Evolutionary conservation across 2,888 invertebrate genomes (phyloP).

Genomic region (Amaurobius ferox): DNA sequence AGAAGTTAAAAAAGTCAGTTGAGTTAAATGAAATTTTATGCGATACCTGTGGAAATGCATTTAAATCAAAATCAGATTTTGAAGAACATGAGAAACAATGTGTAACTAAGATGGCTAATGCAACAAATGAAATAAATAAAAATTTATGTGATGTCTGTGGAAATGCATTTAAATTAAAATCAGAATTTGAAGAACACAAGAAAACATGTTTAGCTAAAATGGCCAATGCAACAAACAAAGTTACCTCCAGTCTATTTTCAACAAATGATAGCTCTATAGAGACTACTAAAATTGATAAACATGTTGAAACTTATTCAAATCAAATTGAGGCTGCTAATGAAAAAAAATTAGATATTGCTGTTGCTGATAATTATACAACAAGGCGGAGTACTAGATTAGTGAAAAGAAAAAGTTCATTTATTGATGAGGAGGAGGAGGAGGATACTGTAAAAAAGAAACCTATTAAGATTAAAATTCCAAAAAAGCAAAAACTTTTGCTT

Average conservation of each 20-base stretch:
- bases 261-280: not conserved
- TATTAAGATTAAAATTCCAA: conserved; percentile 19
- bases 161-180: conserved; percentile 13
- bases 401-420: conserved; percentile 27
- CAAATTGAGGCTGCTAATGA: not conserved
- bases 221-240: not conserved
- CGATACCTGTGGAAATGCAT: conserved; percentile 29
- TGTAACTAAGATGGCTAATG: conserved; percentile 1
- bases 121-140: not conserved
- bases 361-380: conserved; percentile 24
- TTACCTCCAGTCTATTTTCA: not conserved
- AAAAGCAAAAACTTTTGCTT: conserved; percentile 21
- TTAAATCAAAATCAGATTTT: conserved; percentile 10
- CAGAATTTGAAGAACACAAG: conserved; percentile 22
- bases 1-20: not conserved
- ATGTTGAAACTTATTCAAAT: not conserved
- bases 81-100: conserved; percentile 28
- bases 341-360: not conserved
- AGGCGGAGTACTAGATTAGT: conserved; percentile 61
- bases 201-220: conserved; percentile 16
- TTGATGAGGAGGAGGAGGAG: conserved; percentile 26
- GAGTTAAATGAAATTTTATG: conserved; percentile 1
- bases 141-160: conserved; percentile 41
- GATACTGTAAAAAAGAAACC: conserved; percentile 17
- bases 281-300: not conserved